Conservation (phyloP, 2,797 vertebrate genomes). For the Siniperca scherzeri region DNA sequence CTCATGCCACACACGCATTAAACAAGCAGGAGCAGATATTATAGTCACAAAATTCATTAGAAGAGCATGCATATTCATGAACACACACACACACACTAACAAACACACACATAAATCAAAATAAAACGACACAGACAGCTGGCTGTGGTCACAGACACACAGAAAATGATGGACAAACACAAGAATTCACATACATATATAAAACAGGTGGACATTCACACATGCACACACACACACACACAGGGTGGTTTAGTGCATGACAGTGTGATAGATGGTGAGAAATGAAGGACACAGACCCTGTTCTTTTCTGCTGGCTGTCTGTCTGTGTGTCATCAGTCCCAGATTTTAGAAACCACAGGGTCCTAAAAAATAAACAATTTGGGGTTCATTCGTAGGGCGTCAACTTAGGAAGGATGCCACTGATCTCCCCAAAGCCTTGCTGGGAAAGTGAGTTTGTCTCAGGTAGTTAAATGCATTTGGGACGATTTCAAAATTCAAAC, state of each 20-base stretch:
- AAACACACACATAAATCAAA: slow-evolving; percentile 9
- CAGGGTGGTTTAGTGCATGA: slow-evolving; percentile 86
- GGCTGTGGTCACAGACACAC: slow-evolving; percentile 14
- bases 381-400: slow-evolving; percentile 80
- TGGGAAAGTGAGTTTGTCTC: slow-evolving; percentile 74
- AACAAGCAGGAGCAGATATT: slow-evolving; percentile 24
- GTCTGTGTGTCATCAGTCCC: slow-evolving; percentile 89
- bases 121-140: slow-evolving; percentile 3
- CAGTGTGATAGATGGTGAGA: slow-evolving; percentile 85
- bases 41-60: slow-evolving; percentile 16
- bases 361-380: slow-evolving; percentile 90
- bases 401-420: slow-evolving; percentile 56
- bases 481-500: slow-evolving; percentile 29
- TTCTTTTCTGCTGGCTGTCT: slow-evolving; percentile 82
- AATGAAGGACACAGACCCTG: slow-evolving; percentile 88
- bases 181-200: slow-evolving; percentile 26
- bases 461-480: slow-evolving; percentile 27
- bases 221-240: slow-evolving; percentile 31
- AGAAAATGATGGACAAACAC: slow-evolving; percentile 32
- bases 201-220: slow-evolving; percentile 39
- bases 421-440: slow-evolving; percentile 75
- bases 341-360: slow-evolving; percentile 91
- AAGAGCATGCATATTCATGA: slow-evolving; percentile 53
- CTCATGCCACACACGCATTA: neutral
- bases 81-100: slow-evolving; percentile 22